phyloP scores from a whole-genome alignment of 2,113 vertebrate species.

The Ophiodon elongatus region DNA sequence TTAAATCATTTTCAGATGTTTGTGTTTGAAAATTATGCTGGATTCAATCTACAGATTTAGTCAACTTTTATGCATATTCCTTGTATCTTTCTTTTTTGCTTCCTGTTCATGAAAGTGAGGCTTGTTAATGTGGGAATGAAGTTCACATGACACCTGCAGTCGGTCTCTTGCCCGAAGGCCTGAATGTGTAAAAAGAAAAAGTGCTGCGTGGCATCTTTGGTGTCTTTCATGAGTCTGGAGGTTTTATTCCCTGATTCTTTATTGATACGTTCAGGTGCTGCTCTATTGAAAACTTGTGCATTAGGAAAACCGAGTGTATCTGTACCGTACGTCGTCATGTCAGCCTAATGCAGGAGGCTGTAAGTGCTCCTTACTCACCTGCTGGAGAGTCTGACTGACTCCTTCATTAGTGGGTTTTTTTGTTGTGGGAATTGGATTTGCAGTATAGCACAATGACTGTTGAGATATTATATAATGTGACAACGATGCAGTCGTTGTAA shows the following conservation, averaged over 20 bases:
- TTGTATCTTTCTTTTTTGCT: neutral
- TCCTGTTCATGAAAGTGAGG: neutral
- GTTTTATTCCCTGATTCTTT: conserved; percentile 9
- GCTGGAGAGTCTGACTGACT: neutral
- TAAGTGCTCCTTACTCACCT: conserved; percentile 7
- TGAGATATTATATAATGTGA: neutral
- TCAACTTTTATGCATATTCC: neutral
- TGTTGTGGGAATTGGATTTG: neutral
- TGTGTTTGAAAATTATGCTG: neutral
- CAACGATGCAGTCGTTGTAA: neutral
- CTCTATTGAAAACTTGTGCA: conserved; percentile 3
- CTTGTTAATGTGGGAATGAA: neutral
- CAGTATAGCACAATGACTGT: neutral
- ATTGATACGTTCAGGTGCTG: neutral
- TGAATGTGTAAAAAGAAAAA: neutral
- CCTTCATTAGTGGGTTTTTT: neutral
- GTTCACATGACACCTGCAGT: neutral
- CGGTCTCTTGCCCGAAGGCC: neutral
- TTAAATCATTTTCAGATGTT: neutral
- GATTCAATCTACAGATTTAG: neutral
- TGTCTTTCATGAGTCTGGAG: neutral
- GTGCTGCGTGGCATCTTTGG: neutral
- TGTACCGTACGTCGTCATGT: neutral
- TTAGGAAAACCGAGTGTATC: conserved; percentile 12
- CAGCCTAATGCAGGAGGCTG: conserved; percentile 4